Conservation (phyloP, 2,888 invertebrate genomes). For the Malachius bipustulatus region DNA sequence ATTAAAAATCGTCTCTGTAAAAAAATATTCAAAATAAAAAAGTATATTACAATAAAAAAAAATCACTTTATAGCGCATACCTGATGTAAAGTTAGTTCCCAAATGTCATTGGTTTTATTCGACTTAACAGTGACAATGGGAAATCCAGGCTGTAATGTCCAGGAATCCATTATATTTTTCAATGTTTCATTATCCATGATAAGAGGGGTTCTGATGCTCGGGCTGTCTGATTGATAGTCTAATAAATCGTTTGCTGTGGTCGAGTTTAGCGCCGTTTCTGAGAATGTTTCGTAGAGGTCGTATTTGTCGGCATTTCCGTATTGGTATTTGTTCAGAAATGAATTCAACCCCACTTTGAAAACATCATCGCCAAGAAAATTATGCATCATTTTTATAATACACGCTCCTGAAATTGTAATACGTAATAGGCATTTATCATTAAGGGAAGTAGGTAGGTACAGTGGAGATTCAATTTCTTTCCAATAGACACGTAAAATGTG, state of each 20-base stretch:
- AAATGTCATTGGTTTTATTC: conserved; percentile 30
- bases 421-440: too few relatives aligned
- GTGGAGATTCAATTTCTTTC: too few relatives aligned
- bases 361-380: conserved; percentile 52
- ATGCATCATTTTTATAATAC: conserved; percentile 60
- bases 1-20: conserved; percentile 30
- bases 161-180: conserved; percentile 52
- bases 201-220: conserved; percentile 9
- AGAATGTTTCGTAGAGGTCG: conserved; percentile 56
- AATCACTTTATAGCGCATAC: conserved; percentile 20
- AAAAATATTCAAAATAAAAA: conserved; percentile 11
- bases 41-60: not conserved
- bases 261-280: conserved; percentile 41
- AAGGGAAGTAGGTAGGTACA: too few relatives aligned
- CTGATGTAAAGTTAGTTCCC: conserved; percentile 35
- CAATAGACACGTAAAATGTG: too few relatives aligned
- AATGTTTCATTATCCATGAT: conserved; percentile 38
- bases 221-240: conserved; percentile 7
- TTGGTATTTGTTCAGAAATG: conserved; percentile 40
- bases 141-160: conserved; percentile 57
- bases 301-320: conserved; percentile 51
- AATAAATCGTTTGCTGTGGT: too few relatives aligned
- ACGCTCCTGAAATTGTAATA: conserved; percentile 47
- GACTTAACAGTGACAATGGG: conserved; percentile 48
- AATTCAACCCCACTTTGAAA: conserved; percentile 42